Base-by-base conservation (phyloP, 2,797 vertebrate species). In the Hoplostethus atlanticus region DNA sequence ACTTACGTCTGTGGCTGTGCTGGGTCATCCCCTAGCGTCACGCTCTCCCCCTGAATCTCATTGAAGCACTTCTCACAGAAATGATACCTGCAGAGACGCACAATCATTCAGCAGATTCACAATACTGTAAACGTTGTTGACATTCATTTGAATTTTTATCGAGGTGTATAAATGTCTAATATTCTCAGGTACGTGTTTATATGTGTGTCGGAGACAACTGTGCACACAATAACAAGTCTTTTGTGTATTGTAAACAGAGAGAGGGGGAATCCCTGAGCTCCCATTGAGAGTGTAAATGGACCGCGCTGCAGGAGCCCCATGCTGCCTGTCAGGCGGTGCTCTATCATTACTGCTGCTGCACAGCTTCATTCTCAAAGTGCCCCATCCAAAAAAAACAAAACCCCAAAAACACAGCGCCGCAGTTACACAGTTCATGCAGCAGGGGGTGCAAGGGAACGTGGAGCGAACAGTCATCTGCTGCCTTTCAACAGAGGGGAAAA, bases 31-130 rank as follows among this genome's bases (percentile, higher is more conserved):
- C 98, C 98, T 87, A 99, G 94, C 47, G 97, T 99, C 90, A 99
- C 97, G 84, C 96, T 99, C 86, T 99, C 97, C 80, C 97, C 98
- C 93, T 99, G 97, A 94, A 99, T 99, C 95, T 99, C 98, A 91
- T 98, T 99, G 94, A 99, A 99, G 95, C 98, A 99, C 94, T 99
- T 99, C 93, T 99, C 98, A 93, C 98, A 99, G 94, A 99, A 99
- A 94, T 99, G 97, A 96, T 99, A 99, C 95, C 98, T 99, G 94
- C 78, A 93, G 91, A 85, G 48, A 65, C 0, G 74, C 11, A 81
- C 82, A 82, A 60, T 64, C 17, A 46, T 6, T 69, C 31, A 55
- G 17, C 44, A 56, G 15, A 6, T 65, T 68, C 1, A 68, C 53
- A 16, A 11, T 5, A 21, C 21, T 53, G 38, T 9, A 64, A 38